Evolutionary conservation across 2,888 invertebrate species (phyloP).

Genomic region (Abrostola triplasia): DNA sequence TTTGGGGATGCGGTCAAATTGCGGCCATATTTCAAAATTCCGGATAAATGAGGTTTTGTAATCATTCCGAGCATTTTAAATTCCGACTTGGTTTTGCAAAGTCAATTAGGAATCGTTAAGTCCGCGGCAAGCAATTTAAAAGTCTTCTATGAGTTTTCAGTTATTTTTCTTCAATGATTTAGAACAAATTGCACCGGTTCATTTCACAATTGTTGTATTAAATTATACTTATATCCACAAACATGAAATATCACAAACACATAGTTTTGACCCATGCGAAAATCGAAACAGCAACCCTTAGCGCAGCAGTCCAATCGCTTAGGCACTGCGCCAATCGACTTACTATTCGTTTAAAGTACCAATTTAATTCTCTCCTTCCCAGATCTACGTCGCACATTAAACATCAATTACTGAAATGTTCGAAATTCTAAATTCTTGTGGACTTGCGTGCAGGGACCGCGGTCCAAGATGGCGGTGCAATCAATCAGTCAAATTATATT

Average conservation of each 20-base stretch:
- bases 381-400: constrained; percentile 40
- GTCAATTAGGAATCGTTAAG: not conserved
- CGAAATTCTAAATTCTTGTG: constrained; percentile 54
- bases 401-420: constrained; percentile 51
- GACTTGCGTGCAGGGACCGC: constrained; percentile 50
- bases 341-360: no score
- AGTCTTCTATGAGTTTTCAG: no score
- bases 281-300: no score
- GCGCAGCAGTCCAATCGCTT: no score
- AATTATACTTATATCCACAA: no score
- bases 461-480: constrained; percentile 61
- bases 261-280: no score
- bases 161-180: no score
- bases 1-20: constrained; percentile 45
- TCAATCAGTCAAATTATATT: constrained; percentile 87
- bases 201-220: no score
- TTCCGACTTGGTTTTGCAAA: constrained; percentile 16
- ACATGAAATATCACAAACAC: no score
- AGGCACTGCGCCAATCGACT: no score
- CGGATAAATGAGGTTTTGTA: constrained; percentile 32
- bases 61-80: constrained; percentile 10
- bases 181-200: no score
- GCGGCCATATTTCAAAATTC: constrained; percentile 45
- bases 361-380: constrained; percentile 6
- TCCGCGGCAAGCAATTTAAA: no score